phyloP scores from a whole-genome alignment of 2,113 vertebrate genomes.

The Telmatochromis sp. region DNA sequence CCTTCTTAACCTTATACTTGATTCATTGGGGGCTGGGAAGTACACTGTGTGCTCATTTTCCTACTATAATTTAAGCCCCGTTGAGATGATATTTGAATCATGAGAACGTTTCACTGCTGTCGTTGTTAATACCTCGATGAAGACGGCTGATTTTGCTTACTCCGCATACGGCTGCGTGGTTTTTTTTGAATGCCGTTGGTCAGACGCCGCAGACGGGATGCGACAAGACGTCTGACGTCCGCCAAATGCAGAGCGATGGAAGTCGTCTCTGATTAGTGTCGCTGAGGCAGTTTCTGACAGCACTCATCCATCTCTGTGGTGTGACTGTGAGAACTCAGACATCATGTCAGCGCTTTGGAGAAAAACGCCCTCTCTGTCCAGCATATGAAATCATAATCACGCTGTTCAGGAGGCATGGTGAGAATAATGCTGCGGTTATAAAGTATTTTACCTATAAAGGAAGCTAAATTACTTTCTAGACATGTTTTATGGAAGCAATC shows the following conservation, averaged over 20 bases:
- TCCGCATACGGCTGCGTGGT: neutral
- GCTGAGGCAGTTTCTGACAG: neutral
- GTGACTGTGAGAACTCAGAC: neutral
- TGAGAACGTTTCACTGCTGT: neutral
- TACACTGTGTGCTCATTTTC: neutral
- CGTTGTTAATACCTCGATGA: neutral
- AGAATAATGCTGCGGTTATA: neutral
- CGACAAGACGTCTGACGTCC: neutral
- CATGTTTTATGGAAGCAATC: conserved; percentile 10
- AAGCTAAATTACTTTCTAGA: conserved; percentile 4
- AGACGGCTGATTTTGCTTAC: neutral
- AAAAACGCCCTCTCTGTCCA: neutral
- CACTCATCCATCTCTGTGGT: neutral
- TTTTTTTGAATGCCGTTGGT: neutral
- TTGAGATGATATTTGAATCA: neutral
- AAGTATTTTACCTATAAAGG: conserved; percentile 7
- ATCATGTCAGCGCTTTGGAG: neutral
- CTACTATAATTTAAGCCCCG: neutral
- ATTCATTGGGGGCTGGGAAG: neutral
- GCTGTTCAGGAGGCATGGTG: neutral
- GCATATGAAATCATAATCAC: conserved; percentile 1
- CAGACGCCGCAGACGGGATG: neutral
- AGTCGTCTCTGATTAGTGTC: conserved; percentile 6
- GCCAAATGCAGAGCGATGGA: neutral
- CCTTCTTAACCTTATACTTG: neutral